A percentile compares a stretch with the other conserved stretches of the same genome.
phyloP scores from a whole-genome alignment of 2,888 invertebrate species.

The Crossocerus cetratus region DNA sequence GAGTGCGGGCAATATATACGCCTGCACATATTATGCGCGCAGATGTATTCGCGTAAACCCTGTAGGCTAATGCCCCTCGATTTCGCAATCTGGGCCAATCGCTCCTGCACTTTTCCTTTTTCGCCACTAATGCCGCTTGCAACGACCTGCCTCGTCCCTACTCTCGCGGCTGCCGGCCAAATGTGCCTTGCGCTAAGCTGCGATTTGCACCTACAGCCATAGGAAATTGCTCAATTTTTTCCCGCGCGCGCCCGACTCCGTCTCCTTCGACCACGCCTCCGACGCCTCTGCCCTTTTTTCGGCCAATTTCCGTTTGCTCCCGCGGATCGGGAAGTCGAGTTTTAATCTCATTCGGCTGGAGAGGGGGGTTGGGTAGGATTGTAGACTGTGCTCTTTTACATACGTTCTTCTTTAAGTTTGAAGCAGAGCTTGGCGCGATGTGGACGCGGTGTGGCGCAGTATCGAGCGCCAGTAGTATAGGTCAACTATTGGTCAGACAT shows the following conservation, averaged over 20 bases:
- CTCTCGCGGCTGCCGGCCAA: slow-evolving; percentile 24
- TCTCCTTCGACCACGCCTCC: background rate
- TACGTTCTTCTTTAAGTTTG: no score
- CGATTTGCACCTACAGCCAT: slow-evolving; percentile 15
- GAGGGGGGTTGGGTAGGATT: no score
- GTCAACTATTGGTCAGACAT: no score
- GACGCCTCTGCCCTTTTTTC: no score
- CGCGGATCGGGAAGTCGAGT: background rate
- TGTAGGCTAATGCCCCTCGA: slow-evolving; percentile 7
- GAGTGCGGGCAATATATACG: background rate
- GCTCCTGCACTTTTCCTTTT: slow-evolving; percentile 40
- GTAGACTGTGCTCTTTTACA: no score
- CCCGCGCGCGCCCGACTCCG: background rate
- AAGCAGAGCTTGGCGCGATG: no score
- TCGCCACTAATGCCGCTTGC: slow-evolving; percentile 30
- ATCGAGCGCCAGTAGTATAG: no score
- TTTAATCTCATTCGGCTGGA: no score
- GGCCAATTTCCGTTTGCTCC: no score
- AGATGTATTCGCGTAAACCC: slow-evolving; percentile 6
- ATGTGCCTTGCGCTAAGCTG: slow-evolving; percentile 38
- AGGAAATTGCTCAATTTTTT: slow-evolving; percentile 21
- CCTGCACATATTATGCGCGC: background rate
- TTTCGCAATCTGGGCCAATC: slow-evolving; percentile 39
- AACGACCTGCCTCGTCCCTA: slow-evolving; percentile 22
- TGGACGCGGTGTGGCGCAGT: no score